Conservation (phyloP, 2,888 invertebrate genomes). For the Scaptomyza polygonia region DNA sequence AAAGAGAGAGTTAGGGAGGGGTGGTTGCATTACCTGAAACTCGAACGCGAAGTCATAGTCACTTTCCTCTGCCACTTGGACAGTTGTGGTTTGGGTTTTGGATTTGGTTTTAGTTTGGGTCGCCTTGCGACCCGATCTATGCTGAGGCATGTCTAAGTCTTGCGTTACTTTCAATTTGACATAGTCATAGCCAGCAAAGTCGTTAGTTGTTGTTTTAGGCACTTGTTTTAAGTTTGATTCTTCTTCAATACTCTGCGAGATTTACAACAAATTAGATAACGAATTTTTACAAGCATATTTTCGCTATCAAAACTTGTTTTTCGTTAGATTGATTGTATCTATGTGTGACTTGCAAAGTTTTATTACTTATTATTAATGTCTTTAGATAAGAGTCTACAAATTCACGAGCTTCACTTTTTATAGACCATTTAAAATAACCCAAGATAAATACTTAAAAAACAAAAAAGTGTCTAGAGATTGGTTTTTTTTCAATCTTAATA, state of each 20-base stretch:
- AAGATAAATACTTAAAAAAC: background rate
- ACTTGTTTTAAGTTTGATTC: constrained; percentile 60
- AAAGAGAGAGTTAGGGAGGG: background rate
- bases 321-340: constrained; percentile 33
- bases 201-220: constrained; percentile 41
- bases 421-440: background rate
- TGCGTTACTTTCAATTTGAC: constrained; percentile 66
- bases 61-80: constrained; percentile 83
- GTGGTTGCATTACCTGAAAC: constrained; percentile 86
- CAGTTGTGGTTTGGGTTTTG: constrained; percentile 59
- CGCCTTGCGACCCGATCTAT: constrained; percentile 78
- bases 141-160: constrained; percentile 78
- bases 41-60: constrained; percentile 89
- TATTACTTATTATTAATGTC: constrained; percentile 43
- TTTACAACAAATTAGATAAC: constrained; percentile 67
- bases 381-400: constrained; percentile 36
- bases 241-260: constrained; percentile 76
- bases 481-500: too few relatives aligned
- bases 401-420: constrained; percentile 18
- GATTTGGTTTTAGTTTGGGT: constrained; percentile 53
- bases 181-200: constrained; percentile 74
- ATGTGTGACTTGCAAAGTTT: constrained; percentile 38
- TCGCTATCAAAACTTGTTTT: constrained; percentile 19
- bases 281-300: constrained; percentile 14
- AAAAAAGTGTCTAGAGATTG: too few relatives aligned